Base-by-base conservation (phyloP, 2,113 vertebrate species). In the Leptocoma aspasia region DNA sequence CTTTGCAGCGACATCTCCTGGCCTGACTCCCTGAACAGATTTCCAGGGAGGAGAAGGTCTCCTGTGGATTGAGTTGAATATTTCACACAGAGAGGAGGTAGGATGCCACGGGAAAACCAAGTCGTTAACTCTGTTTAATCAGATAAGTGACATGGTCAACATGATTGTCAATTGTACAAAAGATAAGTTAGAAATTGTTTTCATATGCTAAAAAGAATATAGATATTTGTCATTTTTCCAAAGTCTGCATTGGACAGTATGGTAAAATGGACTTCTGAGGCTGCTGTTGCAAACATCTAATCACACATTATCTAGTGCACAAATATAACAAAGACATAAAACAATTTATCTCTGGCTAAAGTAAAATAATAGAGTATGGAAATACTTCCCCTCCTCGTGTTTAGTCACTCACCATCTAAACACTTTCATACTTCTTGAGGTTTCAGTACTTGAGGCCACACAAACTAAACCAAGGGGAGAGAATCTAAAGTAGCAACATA, bases 1-100 rank as follows among this genome's bases (percentile, higher is more conserved):
- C 84, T 92, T 83, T n/a, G 86, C 82, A 89, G 87, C 76, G 89
- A 95, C 78, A 94, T 91, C 90, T 93, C 78, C 37, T 87, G 86
- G 71, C 41, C 9, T 77, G 14, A 7, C 5, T 57, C 53, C 28
- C 50, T 54, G 24, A 73, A 31, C 39, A 1, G 3, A 12, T 52
- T 54, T 24, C 30, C 15, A 6, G 31, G 4, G 17, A 17, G 60
- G 31, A 28, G 18, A 37, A 53, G 31, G 14, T 56, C 45, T 70
- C 66, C 0, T 0, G 50, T 13, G 41, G 37, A 9, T 45, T 24
- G n/a, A 85, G 14, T 26, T 3, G 5, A 57, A 1, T 26, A 9
- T 73, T 89, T 88, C 59, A 15, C 37, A 23, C 39, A 59, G 10
- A 17, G 35, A 63, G 19, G 44, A 84, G 27, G 37, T 11, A 70